phyloP scores from a whole-genome alignment of 2,113 vertebrate species.

The Plecotus auritus region DNA sequence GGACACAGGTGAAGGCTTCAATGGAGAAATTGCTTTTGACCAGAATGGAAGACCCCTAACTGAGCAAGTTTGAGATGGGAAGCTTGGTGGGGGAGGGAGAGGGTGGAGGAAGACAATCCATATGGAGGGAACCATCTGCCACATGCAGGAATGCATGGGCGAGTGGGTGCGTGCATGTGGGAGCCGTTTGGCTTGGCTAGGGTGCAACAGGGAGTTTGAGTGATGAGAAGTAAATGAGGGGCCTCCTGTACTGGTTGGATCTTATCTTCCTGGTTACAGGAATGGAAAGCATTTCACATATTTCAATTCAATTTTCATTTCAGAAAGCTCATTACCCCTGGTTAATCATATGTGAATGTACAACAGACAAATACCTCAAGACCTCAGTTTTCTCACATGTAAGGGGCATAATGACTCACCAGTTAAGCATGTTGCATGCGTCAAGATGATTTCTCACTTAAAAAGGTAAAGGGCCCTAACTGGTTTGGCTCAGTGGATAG shows the following conservation, averaged over 20 bases:
- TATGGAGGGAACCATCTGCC: not conserved
- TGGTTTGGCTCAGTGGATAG: no score
- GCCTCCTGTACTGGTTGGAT: not conserved
- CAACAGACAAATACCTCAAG: not conserved
- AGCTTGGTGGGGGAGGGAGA: not conserved
- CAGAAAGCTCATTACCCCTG: not conserved
- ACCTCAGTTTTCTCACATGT: not conserved
- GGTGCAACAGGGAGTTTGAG: not conserved
- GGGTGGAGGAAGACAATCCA: not conserved
- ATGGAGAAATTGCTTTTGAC: not conserved
- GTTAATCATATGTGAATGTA: not conserved
- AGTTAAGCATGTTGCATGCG: not conserved
- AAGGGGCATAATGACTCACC: no score
- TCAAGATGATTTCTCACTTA: not conserved
- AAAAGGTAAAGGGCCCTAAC: no score
- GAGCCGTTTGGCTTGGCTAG: not conserved
- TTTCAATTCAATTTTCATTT: not conserved
- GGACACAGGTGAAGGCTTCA: not conserved
- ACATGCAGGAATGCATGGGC: not conserved
- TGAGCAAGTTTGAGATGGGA: not conserved
- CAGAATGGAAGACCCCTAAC: not conserved
- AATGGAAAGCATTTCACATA: not conserved
- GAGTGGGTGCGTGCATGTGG: fast-evolving
- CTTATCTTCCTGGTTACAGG: not conserved
- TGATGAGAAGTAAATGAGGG: not conserved